Base-by-base conservation (phyloP, 2,797 vertebrate genomes). In the Sebastolobus altivelis region DNA sequence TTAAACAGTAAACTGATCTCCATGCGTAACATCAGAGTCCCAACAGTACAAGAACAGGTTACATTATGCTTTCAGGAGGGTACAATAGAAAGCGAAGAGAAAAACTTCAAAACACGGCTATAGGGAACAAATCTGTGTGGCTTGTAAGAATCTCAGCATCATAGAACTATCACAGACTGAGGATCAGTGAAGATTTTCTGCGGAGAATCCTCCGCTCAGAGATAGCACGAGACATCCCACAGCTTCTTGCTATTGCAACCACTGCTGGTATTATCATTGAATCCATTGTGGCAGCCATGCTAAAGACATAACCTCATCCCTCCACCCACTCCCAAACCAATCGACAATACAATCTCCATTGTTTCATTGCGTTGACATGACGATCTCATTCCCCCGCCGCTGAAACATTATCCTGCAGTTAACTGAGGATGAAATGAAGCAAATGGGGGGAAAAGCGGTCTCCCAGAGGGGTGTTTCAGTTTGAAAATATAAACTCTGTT, bases 221-320 rank as follows among this genome's bases (percentile, higher is more conserved):
- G 61, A 71, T 25, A 62, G 38, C 29, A 14, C 2, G 7, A 79
- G 27, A 54, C 25, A 13, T 56, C 72, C 54, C 65, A 54, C 33
- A 72, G 81, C 66, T 67, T 29, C 77, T 55, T 49, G 6, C 58
- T 79, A 22, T 67, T 70, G 69, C 66, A 25, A 70, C 77, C 79
- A 43, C 75, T 79, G 72, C 87, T 94, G 89, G 65, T 89, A 84
- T 83, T 76, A 71, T 61, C 83, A 79, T 85, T 37, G 78, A 86
- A 80, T 76, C 58, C 71, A 16, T 5, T 8, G 73, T 25, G 65
- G 83, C 82, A 69, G 72, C 70, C 74, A 25, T 52, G 86, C 73
- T 85, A 63, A 92, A 92, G 87, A 90, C 88, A 82, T 88, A 84
- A 90, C 83, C 79, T 88, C 82, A 88, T 85, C 84, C 20, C 68